Percentiles rank a stretch among this genome's conserved stretches.
Conservation (phyloP, 1,140 invertebrate species). For the Diorhabda elongata region DNA sequence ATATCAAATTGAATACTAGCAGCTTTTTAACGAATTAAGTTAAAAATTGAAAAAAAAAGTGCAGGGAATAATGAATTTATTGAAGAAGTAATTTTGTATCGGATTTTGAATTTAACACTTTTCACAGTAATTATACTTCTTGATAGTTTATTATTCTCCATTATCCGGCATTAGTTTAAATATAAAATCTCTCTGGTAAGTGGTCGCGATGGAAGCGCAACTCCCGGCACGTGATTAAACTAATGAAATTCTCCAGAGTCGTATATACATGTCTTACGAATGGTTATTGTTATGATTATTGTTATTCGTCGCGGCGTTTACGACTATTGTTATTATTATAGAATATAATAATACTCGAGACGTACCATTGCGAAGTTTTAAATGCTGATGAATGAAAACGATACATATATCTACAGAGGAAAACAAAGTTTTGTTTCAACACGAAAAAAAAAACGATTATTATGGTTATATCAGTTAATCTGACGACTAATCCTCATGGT, state of each 20-base stretch:
- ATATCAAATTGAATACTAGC: too few relatives aligned
- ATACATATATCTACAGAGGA: constrained; percentile 6
- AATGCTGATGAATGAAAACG: constrained; percentile 9
- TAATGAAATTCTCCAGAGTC: constrained; percentile 41
- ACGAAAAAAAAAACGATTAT: too few relatives aligned
- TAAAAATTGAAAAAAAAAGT: too few relatives aligned
- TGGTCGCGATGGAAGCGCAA: background rate
- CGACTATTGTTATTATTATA: constrained; percentile 45
- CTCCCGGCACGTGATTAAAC: constrained; percentile 35
- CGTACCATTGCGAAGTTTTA: constrained; percentile 26
- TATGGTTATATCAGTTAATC: too few relatives aligned
- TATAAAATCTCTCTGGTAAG: background rate
- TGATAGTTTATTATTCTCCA: background rate
- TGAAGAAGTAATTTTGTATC: too few relatives aligned
- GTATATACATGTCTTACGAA: constrained; percentile 40
- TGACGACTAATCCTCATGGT: too few relatives aligned
- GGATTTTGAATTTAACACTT: too few relatives aligned
- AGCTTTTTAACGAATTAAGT: too few relatives aligned
- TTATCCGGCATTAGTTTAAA: background rate
- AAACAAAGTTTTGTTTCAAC: background rate
- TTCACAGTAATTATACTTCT: too few relatives aligned
- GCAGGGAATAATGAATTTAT: too few relatives aligned
- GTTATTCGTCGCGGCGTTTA: constrained; percentile 43
- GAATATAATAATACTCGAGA: constrained; percentile 42
- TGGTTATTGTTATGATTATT: constrained; percentile 45